Conservation (phyloP, 1,140 invertebrate species). For the Scaptomyza graminum region DNA sequence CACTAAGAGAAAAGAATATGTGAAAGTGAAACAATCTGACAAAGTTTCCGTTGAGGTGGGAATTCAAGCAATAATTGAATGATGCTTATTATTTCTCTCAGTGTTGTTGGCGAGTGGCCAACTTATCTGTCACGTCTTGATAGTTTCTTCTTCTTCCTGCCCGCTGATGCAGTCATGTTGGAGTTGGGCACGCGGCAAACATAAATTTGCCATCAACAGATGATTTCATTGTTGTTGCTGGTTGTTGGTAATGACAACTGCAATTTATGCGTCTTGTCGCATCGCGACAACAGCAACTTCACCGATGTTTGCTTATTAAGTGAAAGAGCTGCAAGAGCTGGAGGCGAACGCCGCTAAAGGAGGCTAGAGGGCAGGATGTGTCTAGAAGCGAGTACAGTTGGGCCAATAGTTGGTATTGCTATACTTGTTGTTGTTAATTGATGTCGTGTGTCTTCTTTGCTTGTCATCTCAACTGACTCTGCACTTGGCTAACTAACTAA, state of each 20-base stretch:
- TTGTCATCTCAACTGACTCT: too few relatives aligned
- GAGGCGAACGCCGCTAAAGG: neutral
- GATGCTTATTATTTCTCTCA: neutral
- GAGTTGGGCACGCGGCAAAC: slow-evolving; percentile 70
- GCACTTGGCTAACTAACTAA: slow-evolving; percentile 9
- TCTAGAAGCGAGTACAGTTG: slow-evolving; percentile 36
- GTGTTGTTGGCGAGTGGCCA: neutral
- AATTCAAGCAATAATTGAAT: too few relatives aligned
- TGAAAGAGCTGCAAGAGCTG: too few relatives aligned
- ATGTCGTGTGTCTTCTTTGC: slow-evolving; percentile 21
- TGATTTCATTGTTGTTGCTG: slow-evolving; percentile 38
- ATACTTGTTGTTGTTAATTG: slow-evolving; percentile 22
- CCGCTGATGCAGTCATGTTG: slow-evolving; percentile 36
- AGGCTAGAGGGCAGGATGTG: slow-evolving; percentile 4
- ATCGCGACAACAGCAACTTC: slow-evolving; percentile 39
- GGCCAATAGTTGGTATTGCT: slow-evolving; percentile 48
- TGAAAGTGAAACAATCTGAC: too few relatives aligned
- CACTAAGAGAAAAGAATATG: neutral
- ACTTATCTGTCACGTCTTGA: slow-evolving; percentile 35
- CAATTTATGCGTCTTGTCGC: slow-evolving; percentile 58
- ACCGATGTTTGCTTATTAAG: slow-evolving; percentile 22
- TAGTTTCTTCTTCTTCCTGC: neutral
- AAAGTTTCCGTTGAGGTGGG: too few relatives aligned
- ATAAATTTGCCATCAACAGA: slow-evolving; percentile 66
- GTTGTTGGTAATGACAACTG: slow-evolving; percentile 62